These are phyloP conservation scores for Microcebus tavaratra DNA, from an alignment of 2,113 vertebrate genomes.

Conservation along the genomic window DNA sequence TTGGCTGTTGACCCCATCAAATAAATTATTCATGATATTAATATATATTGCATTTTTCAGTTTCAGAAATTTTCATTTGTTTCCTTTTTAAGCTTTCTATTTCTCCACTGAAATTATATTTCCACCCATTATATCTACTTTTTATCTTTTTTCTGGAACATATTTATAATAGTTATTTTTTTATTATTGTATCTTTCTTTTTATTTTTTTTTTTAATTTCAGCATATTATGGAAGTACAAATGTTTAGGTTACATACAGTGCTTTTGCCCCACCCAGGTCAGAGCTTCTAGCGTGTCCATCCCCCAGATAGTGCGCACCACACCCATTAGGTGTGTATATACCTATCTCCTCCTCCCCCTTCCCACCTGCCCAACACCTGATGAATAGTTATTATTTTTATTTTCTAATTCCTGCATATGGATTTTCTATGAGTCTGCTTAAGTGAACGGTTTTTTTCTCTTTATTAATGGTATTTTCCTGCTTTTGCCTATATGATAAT, in stretches of 20 bases:
- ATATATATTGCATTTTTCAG: neutral
- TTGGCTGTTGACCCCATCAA: neutral
- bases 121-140: neutral
- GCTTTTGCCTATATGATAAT: neutral
- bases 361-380: too few relatives aligned
- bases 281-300: too few relatives aligned
- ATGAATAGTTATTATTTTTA: neutral
- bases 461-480: neutral
- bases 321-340: too few relatives aligned
- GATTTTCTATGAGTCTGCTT: neutral
- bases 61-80: neutral
- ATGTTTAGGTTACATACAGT: too few relatives aligned
- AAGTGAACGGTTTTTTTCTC: neutral
- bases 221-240: too few relatives aligned
- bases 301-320: too few relatives aligned
- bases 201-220: too few relatives aligned
- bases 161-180: neutral
- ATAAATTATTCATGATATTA: neutral
- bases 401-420: neutral
- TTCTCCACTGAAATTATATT: neutral
- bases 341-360: too few relatives aligned
- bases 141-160: neutral
- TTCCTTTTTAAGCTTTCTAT: neutral
- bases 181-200: too few relatives aligned
- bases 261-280: too few relatives aligned